Evolutionary conservation across 2,797 vertebrate genomes (phyloP), one percentile per base, ranked within the genome.

Genomic region (Mus caroli): DNA sequence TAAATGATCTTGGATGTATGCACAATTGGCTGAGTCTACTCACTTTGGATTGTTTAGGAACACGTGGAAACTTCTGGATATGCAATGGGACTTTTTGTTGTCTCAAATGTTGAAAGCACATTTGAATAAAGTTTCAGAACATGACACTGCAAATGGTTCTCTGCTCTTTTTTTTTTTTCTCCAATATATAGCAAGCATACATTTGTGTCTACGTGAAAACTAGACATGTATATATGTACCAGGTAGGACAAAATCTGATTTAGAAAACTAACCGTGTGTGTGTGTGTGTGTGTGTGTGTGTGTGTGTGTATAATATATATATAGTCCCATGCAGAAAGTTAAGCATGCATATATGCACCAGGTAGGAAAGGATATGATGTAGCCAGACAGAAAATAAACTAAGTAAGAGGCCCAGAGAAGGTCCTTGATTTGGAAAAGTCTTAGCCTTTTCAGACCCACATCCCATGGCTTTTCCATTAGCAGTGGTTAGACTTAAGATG

Each of bases 361-460:
- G 26, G n/a, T 73, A 83, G 77, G 71, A 88, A 79, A 56, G 14
- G 79, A 92, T 91, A 67, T 64, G 56, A 80, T 34, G 60, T 37
- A 90, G 54, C 15, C 90, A 96, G 69, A 84, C 88, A 94, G 85
- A 96, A 96, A 96, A 88, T 77, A 96, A 97, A 96, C 86, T 78
- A 92, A 95, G 88, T 0, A 11, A 95, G 56, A 86, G 80, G 40
- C 62, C 69, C 54, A n/a, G 75, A 73, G 75, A 94, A 97, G 88
- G 46, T 31, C 93, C 67, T 90, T 93, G 89, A 96, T 94, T 92
- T 84, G 92, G 93, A 97, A 97, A 96, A 83, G n/a, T 88, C 54
- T 50, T 95, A 95, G 75, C 92, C 95, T 97, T 96, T 96, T 85
- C 14, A 58, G 75, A 89, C 15, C 87, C 34, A 52, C 58, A 84